These are phyloP conservation scores for Zaprionus lineosus DNA, from an alignment of 2,888 invertebrate genomes.

Conservation along the genomic window DNA sequence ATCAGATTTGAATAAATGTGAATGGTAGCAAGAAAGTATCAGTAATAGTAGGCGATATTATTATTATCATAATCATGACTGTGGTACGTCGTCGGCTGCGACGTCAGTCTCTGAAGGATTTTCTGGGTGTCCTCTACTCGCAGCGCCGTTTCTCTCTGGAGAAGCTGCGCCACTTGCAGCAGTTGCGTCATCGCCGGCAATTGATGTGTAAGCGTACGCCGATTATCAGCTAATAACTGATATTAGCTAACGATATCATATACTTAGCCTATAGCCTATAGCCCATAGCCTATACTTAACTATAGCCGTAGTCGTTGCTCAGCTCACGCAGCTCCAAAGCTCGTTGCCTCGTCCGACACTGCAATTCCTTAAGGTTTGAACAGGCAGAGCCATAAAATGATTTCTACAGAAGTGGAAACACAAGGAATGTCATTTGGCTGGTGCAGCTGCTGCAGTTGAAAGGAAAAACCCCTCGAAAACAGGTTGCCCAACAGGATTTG, in stretches of 20 bases:
- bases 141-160: conserved; percentile 63
- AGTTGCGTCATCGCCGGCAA: conserved; percentile 51
- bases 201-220: conserved; percentile 52
- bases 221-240: conserved; percentile 11
- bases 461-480: conserved; percentile 45
- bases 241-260: conserved; percentile 4
- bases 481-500: conserved; percentile 44
- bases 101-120: conserved; percentile 66
- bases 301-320: not conserved
- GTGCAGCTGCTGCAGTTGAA: conserved; percentile 18
- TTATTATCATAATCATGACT: conserved; percentile 58
- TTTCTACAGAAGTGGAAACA: no score
- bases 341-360: not conserved
- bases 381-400: no score
- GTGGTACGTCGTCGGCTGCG: conserved; percentile 60
- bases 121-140: conserved; percentile 55
- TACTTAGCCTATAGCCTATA: conserved; percentile 3
- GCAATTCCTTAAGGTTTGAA: no score
- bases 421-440: conserved; percentile 20
- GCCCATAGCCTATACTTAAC: not conserved
- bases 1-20: conserved; percentile 1
- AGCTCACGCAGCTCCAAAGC: not conserved
- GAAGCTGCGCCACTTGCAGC: conserved; percentile 53
- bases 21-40: not conserved
- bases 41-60: not conserved